Conservation (phyloP, 2,113 vertebrate genomes). For the Quiscalus mexicanus region DNA sequence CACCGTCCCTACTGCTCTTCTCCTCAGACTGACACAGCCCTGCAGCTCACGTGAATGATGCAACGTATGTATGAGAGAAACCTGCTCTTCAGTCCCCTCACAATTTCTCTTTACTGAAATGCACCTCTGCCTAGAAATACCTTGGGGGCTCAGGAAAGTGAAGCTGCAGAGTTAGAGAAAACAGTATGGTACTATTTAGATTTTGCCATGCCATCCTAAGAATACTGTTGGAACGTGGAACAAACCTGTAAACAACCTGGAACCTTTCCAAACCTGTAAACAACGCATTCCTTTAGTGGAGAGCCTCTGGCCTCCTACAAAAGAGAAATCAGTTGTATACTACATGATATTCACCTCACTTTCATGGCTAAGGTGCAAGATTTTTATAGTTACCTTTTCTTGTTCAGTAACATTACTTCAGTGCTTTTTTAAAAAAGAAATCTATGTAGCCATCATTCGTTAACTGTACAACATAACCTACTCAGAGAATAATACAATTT, state of each 20-base stretch:
- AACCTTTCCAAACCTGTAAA: not conserved
- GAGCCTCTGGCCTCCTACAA: not conserved
- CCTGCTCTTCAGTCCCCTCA: not conserved
- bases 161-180: not conserved
- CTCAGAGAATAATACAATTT: conserved; percentile 71
- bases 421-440: not conserved
- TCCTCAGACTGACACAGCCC: not conserved
- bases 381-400: not conserved
- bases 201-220: not conserved
- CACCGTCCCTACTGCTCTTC: not conserved
- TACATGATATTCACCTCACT: not conserved
- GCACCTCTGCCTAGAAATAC: not conserved
- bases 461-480: conserved; percentile 66
- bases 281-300: not conserved
- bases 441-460: not conserved
- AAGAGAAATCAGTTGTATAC: not conserved
- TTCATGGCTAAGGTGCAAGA: not conserved
- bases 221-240: not conserved
- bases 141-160: not conserved
- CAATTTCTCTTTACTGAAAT: not conserved
- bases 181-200: not conserved
- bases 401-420: not conserved
- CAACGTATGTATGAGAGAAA: fast-evolving
- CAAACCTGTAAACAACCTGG: no score
- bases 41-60: not conserved